Conservation (phyloP, 2,797 vertebrate genomes). For the Steatocranus sp. region DNA sequence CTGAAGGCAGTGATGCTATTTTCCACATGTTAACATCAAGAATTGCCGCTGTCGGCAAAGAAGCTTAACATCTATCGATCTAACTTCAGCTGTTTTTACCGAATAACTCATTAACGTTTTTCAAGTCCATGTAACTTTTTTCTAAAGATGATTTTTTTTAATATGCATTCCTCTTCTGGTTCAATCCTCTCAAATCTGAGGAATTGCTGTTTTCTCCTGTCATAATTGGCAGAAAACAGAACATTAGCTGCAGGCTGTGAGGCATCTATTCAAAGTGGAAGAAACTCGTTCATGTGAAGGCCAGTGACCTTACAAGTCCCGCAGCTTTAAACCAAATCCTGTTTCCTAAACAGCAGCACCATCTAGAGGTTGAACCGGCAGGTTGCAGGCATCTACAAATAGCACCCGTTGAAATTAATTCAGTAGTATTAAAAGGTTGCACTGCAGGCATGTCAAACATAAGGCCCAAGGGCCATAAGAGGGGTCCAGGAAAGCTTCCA, state of each 20-base stretch:
- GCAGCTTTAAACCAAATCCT: neutral
- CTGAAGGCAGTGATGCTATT: neutral
- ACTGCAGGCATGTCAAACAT: neutral
- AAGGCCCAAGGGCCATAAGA: neutral
- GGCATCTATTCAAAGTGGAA: neutral
- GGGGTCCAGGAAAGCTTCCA: neutral
- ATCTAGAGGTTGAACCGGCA: neutral
- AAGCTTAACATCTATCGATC: neutral
- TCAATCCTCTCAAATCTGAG: neutral
- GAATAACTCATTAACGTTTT: neutral
- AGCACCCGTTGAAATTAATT: neutral
- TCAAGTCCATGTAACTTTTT: neutral
- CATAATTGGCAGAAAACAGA: neutral
- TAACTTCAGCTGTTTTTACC: neutral
- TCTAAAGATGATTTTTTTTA: neutral
- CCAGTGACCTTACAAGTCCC: neutral
- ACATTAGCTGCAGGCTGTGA: neutral
- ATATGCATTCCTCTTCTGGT: neutral
- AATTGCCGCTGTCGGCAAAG: neutral
- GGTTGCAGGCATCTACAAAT: neutral
- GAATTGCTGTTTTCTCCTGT: neutral
- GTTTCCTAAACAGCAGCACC: neutral
- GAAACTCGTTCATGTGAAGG: neutral
- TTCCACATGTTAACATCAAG: neutral
- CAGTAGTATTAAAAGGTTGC: neutral